Conservation (phyloP, 1,140 invertebrate species). For the Bombus ignitus region DNA sequence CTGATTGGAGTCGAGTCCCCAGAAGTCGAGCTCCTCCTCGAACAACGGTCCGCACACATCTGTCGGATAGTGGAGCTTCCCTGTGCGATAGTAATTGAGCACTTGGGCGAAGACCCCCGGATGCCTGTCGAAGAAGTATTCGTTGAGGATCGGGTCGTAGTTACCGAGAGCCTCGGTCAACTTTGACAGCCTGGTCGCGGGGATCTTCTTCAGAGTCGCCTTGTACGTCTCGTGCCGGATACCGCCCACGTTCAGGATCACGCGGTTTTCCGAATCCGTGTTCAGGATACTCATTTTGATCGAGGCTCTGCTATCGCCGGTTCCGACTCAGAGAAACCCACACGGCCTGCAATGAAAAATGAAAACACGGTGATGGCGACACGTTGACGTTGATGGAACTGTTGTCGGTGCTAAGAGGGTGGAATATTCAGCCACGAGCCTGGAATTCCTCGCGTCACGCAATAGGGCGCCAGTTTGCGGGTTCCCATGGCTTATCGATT, state of each 20-base stretch:
- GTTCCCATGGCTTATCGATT: background rate
- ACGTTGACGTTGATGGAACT: background rate
- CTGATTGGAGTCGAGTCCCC: constrained; percentile 97
- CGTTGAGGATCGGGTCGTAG: constrained; percentile 97
- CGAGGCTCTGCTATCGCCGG: constrained; percentile 80
- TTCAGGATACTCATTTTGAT: constrained; percentile 80
- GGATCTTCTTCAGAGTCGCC: constrained; percentile 96
- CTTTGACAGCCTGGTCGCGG: constrained; percentile 93
- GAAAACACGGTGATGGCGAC: background rate
- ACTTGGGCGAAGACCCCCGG: constrained; percentile 98
- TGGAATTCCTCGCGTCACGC: background rate
- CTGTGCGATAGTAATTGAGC: constrained; percentile 96
- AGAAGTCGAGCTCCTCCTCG: constrained; percentile 98
- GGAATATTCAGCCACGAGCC: background rate
- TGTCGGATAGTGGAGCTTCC: constrained; percentile 98
- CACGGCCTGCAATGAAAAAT: constrained; percentile 69
- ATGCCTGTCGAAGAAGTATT: constrained; percentile 99
- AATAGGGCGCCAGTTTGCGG: background rate
- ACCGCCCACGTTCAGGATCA: constrained; percentile 98
- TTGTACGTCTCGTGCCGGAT: constrained; percentile 99
- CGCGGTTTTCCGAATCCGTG: constrained; percentile 88
- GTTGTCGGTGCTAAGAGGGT: background rate
- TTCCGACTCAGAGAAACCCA: constrained; percentile 72
- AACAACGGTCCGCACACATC: constrained; percentile 99
- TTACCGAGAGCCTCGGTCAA: constrained; percentile 95